Conservation (phyloP, 2,888 invertebrate species). For the Hybos culiciformis region DNA sequence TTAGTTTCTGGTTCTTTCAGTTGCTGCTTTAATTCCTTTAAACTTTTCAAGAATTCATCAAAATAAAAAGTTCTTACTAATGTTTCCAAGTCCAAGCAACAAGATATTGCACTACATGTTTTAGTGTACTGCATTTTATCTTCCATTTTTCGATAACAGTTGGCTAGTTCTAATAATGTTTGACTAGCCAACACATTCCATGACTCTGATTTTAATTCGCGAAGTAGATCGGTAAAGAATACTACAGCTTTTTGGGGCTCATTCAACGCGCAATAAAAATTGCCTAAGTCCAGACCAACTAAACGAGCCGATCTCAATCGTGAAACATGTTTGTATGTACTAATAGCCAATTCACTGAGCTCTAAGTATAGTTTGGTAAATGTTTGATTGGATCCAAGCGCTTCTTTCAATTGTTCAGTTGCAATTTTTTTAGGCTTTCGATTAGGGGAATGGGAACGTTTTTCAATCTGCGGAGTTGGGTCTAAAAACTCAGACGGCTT, state of each 20-base stretch:
- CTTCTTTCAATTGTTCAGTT: slow-evolving; percentile 75
- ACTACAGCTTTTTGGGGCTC: slow-evolving; percentile 81
- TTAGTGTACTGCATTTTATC: slow-evolving; percentile 59
- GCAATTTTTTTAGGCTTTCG: slow-evolving; percentile 39
- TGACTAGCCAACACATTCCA: slow-evolving; percentile 75
- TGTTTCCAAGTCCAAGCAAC: slow-evolving; percentile 59
- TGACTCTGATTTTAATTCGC: slow-evolving; percentile 75
- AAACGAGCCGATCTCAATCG: slow-evolving; percentile 66
- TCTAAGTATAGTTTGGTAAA: slow-evolving; percentile 89
- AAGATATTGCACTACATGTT: slow-evolving; percentile 65
- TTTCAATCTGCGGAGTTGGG: slow-evolving; percentile 26
- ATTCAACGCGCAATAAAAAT: slow-evolving; percentile 75
- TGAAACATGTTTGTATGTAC: slow-evolving; percentile 90
- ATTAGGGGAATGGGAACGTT: slow-evolving; percentile 38
- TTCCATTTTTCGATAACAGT: slow-evolving; percentile 68
- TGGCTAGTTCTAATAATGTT: slow-evolving; percentile 68
- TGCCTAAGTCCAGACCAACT: slow-evolving; percentile 78
- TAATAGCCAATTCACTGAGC: slow-evolving; percentile 86
- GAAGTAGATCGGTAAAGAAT: slow-evolving; percentile 72
- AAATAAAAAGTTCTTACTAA: slow-evolving; percentile 63
- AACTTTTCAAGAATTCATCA: slow-evolving; percentile 64
- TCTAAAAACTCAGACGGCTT: slow-evolving; percentile 24
- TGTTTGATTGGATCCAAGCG: slow-evolving; percentile 73
- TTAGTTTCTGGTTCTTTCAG: slow-evolving; percentile 26
- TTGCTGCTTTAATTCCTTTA: slow-evolving; percentile 33